Evolutionary conservation across 2,113 vertebrate species (phyloP).

Genomic region (Sprattus sprattus): DNA sequence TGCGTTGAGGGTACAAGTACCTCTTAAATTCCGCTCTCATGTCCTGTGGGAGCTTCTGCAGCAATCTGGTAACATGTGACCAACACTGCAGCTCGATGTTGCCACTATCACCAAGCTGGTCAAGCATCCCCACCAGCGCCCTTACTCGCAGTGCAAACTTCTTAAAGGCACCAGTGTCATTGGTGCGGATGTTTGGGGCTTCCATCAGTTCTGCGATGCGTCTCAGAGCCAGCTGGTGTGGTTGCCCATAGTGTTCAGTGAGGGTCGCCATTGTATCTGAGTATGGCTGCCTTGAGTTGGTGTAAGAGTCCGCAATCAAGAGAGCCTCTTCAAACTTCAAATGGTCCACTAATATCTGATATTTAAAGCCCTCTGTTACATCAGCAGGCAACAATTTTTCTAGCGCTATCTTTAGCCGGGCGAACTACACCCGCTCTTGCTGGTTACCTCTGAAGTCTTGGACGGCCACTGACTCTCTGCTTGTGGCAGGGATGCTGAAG

Average conservation of each 20-base stretch:
- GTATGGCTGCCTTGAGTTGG: neutral
- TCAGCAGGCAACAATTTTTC: neutral
- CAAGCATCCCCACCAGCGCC: neutral
- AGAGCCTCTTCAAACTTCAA: constrained; percentile 27
- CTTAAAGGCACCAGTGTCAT: neutral
- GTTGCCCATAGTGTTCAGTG: neutral
- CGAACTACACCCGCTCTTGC: neutral
- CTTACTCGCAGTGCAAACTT: neutral
- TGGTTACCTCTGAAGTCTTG: no score
- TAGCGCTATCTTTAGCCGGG: constrained; percentile 12
- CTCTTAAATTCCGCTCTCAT: no score
- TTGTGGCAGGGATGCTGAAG: no score
- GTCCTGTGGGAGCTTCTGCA: no score
- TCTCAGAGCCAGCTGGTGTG: neutral
- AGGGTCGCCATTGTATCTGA: neutral
- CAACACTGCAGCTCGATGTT: neutral
- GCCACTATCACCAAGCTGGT: neutral
- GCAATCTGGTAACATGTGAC: constrained; percentile 16
- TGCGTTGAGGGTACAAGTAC: neutral
- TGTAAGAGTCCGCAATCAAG: neutral
- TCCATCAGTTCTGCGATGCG: neutral
- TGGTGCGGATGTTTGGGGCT: neutral
- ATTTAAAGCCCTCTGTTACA: constrained; percentile 19
- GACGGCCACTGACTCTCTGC: no score
- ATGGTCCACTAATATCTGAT: constrained; percentile 22